phyloP scores from a whole-genome alignment of 2,797 vertebrate species.

The Aldrovandia affinis region DNA sequence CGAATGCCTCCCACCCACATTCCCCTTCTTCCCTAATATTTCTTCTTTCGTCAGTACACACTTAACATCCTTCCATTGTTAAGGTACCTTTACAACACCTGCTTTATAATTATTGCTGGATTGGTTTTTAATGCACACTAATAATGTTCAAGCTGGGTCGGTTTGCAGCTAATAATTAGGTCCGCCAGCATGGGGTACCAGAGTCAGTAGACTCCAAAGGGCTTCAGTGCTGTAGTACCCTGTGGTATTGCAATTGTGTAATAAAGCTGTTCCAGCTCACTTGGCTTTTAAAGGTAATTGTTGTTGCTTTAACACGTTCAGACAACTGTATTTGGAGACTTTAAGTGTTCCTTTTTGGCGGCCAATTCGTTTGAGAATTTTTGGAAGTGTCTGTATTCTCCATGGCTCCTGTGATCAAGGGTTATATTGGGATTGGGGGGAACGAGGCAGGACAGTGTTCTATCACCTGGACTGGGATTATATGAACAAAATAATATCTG shows the following conservation, averaged over 20 bases:
- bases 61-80: conserved; percentile 68
- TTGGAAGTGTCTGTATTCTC: background rate
- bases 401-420: background rate
- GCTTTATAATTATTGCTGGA: conserved; percentile 85
- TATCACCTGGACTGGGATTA: background rate
- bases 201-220: conserved; percentile 60
- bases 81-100: conserved; percentile 80
- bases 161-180: conserved; percentile 88
- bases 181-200: conserved; percentile 79
- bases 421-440: background rate
- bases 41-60: conserved; percentile 32
- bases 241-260: conserved; percentile 54
- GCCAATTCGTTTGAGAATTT: background rate
- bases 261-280: conserved; percentile 37
- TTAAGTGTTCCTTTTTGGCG: background rate
- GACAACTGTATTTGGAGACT: background rate
- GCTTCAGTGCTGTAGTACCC: conserved; percentile 71
- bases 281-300: conserved; percentile 32
- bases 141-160: conserved; percentile 83
- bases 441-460: background rate
- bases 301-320: conserved; percentile 26
- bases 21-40: conserved; percentile 27
- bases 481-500: background rate
- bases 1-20: background rate
- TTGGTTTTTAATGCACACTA: conserved; percentile 84